Evolutionary conservation across 2,888 invertebrate genomes (phyloP), one percentile per base, ranked within the genome.

Genomic region (Amphiduros pacificus): DNA sequence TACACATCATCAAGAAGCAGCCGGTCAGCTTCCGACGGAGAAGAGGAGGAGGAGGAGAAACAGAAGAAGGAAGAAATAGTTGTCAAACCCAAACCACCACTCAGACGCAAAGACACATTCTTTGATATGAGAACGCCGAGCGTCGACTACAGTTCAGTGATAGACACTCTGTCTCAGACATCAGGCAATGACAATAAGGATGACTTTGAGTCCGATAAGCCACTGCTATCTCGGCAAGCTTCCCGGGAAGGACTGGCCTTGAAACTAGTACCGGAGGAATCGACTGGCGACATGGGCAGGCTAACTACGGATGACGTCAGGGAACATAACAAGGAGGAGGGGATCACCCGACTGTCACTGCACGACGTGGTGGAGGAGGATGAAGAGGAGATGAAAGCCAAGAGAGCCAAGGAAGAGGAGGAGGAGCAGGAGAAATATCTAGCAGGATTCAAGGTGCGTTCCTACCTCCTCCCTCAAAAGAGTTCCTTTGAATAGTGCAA

Each of bases 391-490:
- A 17, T 14, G 17, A 40, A 31, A 17, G 54, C 31, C 41, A 40
- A 44, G 3, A 14, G 36, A 17, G 52, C 17, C 31, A 36, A 51
- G 44, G 27, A 24, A 22, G 26, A 22, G 26, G 27, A 58, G 58
- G 32, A 31, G 40, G 61, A 55, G n/a, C 66, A 67, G 48, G 69
- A 73, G 36, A 73, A 74, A 40, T 74, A 64, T 57, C 60, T 74
- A 31, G 65, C 69, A 49, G 74, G 74, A 22, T 73, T 73, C 57
- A 75, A 75, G 72, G 76, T 75, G 36, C 58, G 66, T 44, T 0
- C 9, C 6, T 20, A 24, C 36, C 36, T 17, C 36, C 17, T 14
- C 11, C 36, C n/a, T n/a, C n/a, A n/a, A n/a, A n/a, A n/a, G n/a
- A n/a, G n/a, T n/a, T n/a, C n/a, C n/a, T n/a, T n/a, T n/a, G n/a